Conservation (phyloP, 2,888 invertebrate species). For the Watsonalla cultraria region DNA sequence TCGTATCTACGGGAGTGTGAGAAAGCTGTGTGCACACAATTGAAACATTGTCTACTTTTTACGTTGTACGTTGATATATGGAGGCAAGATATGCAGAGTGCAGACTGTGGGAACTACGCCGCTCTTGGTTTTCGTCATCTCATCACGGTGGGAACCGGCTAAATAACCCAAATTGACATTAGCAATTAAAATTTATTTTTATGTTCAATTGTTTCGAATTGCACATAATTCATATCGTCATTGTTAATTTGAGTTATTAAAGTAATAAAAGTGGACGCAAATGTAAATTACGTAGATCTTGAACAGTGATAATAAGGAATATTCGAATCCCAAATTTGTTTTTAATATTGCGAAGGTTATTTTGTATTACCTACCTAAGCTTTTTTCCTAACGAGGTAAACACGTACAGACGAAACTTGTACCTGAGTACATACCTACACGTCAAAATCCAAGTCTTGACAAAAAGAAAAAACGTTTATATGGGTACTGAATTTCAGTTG, state of each 20-base stretch:
- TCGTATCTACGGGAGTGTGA: constrained; percentile 71
- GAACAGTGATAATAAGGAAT: background rate
- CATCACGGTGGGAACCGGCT: constrained; percentile 68
- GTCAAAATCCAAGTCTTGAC: no score
- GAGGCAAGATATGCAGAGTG: constrained; percentile 76
- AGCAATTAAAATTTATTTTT: constrained; percentile 44
- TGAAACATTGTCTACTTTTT: constrained; percentile 76
- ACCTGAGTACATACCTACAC: no score
- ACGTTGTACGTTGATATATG: constrained; percentile 74
- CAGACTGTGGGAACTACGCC: constrained; percentile 72
- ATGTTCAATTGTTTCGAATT: constrained; percentile 40
- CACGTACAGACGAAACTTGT: no score
- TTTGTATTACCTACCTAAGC: background rate
- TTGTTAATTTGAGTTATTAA: background rate
- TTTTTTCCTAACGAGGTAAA: background rate
- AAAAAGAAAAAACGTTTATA: no score
- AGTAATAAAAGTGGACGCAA: background rate
- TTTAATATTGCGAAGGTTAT: no score
- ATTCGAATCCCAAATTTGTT: background rate
- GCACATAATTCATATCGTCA: background rate
- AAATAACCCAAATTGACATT: constrained; percentile 39
- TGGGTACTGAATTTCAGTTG: background rate
- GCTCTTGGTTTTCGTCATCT: constrained; percentile 67
- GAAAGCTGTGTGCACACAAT: constrained; percentile 75
- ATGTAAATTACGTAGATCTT: background rate